These are phyloP conservation scores for Pangasius macronema DNA, from an alignment of 2,797 vertebrate genomes.

Conservation along the genomic window DNA sequence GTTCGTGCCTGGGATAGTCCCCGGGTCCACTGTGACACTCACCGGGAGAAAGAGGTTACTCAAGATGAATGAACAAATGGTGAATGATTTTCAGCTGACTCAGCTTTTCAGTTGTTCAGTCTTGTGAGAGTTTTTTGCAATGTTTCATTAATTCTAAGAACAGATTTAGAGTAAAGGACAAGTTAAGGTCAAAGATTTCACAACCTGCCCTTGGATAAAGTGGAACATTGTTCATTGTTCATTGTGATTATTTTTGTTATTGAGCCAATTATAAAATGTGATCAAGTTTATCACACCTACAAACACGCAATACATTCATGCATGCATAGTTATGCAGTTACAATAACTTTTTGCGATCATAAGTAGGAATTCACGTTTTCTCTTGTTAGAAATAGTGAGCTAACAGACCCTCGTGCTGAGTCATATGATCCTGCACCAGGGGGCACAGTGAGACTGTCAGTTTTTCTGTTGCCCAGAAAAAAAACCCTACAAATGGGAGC, in stretches of 20 bases:
- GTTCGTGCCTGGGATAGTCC: no score
- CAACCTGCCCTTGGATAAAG: background rate
- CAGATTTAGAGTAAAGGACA: constrained; percentile 23
- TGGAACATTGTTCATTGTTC: constrained; percentile 38
- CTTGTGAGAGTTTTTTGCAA: background rate
- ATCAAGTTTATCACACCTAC: constrained; percentile 3
- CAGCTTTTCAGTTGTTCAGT: background rate
- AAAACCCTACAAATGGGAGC: background rate
- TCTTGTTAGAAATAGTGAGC: constrained; percentile 20
- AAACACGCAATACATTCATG: background rate
- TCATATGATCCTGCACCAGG: constrained; percentile 54
- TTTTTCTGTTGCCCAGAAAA: background rate
- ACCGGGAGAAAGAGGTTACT: background rate
- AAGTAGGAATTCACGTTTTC: background rate
- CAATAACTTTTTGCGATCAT: background rate
- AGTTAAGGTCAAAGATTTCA: background rate
- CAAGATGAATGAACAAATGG: background rate
- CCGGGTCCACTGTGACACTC: background rate
- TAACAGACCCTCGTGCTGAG: constrained; percentile 21
- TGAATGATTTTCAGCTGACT: background rate
- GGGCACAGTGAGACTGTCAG: constrained; percentile 13
- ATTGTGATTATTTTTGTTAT: constrained; percentile 19
- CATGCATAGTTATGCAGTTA: background rate
- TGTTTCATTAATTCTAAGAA: background rate
- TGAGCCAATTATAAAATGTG: constrained; percentile 21